A percentile compares a stretch with the other conserved stretches of the same genome.
These are phyloP conservation scores for Bergia sp. DNA, from an alignment of 92 coral and sea anemone genomes.

Conservation along the genomic window DNA sequence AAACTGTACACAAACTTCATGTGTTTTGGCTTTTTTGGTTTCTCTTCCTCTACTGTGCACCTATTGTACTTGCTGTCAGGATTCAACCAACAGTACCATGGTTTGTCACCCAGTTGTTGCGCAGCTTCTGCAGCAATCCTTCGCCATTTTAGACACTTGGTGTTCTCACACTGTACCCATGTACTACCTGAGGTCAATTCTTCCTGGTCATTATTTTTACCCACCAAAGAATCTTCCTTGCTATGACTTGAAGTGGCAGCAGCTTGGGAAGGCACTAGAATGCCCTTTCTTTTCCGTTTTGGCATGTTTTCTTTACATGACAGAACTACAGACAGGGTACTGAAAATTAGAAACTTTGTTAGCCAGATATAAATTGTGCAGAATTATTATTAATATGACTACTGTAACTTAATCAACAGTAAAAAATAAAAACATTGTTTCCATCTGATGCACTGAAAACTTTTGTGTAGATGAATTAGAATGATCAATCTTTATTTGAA, in stretches of 20 bases:
- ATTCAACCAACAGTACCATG: conserved; percentile 94
- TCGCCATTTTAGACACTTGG: conserved; percentile 89
- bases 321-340: not conserved
- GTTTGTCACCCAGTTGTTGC: conserved; percentile 62
- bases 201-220: not conserved
- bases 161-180: conserved; percentile 95
- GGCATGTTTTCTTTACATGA: conserved; percentile 51
- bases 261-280: conserved; percentile 3
- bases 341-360: not conserved
- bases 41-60: conserved; percentile 79
- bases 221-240: conserved; percentile 25
- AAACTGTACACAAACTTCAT: conserved; percentile 89
- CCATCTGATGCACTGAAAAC: too few relatives aligned
- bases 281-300: conserved; percentile 57
- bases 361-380: not conserved
- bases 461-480: too few relatives aligned
- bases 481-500: too few relatives aligned
- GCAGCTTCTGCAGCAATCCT: conserved; percentile 81
- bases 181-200: conserved; percentile 40
- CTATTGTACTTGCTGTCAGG: conserved; percentile 65
- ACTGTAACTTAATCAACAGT: too few relatives aligned
- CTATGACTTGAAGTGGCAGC: not conserved
- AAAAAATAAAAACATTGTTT: too few relatives aligned
- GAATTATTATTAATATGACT: not conserved
- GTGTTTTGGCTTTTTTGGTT: conserved; percentile 78